A percentile compares a stretch with the other conserved stretches of the same genome.
Conservation (phyloP, 1,140 invertebrate genomes). For the Chironomus tepperi region DNA sequence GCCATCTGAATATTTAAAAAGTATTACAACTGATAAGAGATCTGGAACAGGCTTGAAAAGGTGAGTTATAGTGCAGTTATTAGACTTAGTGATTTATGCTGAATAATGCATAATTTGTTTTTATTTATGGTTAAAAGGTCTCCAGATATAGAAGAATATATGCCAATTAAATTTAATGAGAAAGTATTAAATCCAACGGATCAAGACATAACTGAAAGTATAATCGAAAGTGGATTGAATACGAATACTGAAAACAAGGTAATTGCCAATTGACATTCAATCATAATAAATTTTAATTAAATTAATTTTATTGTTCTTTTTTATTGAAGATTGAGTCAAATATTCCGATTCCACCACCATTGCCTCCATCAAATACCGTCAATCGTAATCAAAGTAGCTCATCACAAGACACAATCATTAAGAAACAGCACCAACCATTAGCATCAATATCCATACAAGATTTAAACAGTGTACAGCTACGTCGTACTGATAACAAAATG, state of each 20-base stretch:
- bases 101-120: background rate
- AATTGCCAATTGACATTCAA: background rate
- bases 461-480: constrained; percentile 66
- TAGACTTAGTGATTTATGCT: background rate
- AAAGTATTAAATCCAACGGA: constrained; percentile 3
- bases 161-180: background rate
- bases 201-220: background rate
- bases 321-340: background rate
- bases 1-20: constrained; percentile 81
- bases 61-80: background rate
- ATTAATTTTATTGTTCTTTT: background rate
- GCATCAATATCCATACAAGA: constrained; percentile 79
- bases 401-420: constrained; percentile 36
- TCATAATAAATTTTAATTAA: background rate
- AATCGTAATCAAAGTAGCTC: constrained; percentile 42
- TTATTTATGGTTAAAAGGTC: constrained; percentile 31
- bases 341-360: constrained; percentile 44
- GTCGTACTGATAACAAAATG: constrained; percentile 63
- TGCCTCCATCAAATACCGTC: constrained; percentile 33
- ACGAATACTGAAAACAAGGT: background rate
- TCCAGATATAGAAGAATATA: constrained; percentile 37
- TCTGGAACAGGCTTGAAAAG: constrained; percentile 41
- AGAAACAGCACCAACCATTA: constrained; percentile 55
- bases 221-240: background rate
- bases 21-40: constrained; percentile 50